phyloP scores from a whole-genome alignment of 2,888 invertebrate species.

The Eupithecia insigniata region DNA sequence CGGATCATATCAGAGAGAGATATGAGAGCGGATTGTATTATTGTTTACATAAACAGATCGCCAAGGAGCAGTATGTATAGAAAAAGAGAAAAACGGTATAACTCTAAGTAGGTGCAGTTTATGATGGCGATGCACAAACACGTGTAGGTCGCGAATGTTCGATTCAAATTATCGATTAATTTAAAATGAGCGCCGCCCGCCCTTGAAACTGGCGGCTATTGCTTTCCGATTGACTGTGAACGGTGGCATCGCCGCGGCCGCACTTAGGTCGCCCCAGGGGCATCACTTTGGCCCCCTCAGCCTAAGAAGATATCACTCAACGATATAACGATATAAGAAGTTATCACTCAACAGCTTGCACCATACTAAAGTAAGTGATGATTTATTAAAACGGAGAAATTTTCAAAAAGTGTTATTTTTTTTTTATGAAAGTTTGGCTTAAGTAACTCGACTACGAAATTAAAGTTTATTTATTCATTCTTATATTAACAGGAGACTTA shows the following conservation, averaged over 20 bases:
- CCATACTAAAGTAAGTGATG: no score
- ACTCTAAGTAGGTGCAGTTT: neutral
- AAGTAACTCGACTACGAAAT: no score
- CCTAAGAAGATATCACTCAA: neutral
- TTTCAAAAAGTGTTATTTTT: no score
- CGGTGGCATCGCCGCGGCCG: neutral
- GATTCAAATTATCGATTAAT: constrained; percentile 46
- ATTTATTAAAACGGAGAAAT: no score
- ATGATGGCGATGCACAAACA: neutral
- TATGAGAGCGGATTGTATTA: no score
- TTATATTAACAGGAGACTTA: neutral
- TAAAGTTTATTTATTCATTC: neutral
- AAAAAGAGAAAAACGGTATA: no score
- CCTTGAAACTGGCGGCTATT: constrained; percentile 42
- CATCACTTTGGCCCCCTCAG: no score
- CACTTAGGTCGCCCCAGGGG: neutral
- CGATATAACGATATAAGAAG: no score
- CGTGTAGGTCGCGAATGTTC: neutral
- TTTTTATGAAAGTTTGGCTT: neutral
- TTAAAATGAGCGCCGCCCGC: constrained; percentile 37
- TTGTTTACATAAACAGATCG: no score
- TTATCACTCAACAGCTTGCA: neutral
- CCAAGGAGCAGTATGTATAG: no score
- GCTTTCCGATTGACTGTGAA: constrained; percentile 11
- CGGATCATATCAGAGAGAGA: no score